Percentiles rank a stretch among this genome's conserved stretches.
These are phyloP conservation scores for Mesoligia furuncula DNA, from an alignment of 2,888 invertebrate species.

Conservation along the genomic window DNA sequence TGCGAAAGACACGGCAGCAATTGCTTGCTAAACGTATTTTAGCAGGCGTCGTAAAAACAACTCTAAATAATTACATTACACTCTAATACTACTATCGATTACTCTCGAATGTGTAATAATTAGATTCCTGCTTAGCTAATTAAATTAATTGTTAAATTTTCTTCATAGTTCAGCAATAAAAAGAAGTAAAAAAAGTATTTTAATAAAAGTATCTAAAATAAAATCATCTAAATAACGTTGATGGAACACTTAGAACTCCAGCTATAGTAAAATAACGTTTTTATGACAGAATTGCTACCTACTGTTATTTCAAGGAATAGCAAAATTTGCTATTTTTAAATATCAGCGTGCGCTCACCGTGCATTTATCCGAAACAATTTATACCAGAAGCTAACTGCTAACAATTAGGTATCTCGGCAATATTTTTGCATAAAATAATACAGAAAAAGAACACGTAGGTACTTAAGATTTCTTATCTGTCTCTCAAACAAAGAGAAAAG, in stretches of 20 bases:
- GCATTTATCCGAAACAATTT: neutral
- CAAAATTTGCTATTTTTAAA: neutral
- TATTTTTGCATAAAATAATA: neutral
- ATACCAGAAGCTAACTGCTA: neutral
- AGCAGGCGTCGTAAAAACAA: constrained; percentile 9
- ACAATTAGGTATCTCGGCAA: neutral
- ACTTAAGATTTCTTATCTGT: constrained; percentile 7
- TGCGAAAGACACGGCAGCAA: neutral
- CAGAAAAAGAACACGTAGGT: neutral
- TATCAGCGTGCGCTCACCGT: neutral
- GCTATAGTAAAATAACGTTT: neutral
- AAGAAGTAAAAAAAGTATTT: neutral
- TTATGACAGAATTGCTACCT: neutral
- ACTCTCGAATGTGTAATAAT: too few relatives aligned
- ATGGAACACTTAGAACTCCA: neutral
- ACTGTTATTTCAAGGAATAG: neutral
- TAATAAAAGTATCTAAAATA: neutral
- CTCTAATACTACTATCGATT: neutral
- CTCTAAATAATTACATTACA: neutral
- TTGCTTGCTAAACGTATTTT: constrained; percentile 22
- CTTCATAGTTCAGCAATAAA: neutral
- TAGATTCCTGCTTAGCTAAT: neutral
- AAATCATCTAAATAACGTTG: neutral
- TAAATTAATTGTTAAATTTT: neutral
- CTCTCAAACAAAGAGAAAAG: constrained; percentile 11